Conservation (phyloP, 2,113 vertebrate genomes). For the Amphiprion percula region DNA sequence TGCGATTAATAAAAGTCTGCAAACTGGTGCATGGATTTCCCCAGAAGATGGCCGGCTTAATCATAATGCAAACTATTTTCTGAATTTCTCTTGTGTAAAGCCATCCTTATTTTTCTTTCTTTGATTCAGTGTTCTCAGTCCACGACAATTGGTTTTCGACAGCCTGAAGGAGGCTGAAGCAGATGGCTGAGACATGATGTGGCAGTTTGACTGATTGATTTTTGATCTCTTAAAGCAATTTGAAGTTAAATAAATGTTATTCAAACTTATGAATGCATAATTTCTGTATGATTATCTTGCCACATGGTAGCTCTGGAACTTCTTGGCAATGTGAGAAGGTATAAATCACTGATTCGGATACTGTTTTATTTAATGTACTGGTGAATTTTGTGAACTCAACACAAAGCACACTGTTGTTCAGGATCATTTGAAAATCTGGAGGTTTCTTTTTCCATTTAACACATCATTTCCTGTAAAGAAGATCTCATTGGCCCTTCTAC, state of each 20-base stretch:
- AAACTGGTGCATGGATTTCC: background rate
- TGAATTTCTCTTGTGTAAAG: background rate
- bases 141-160: background rate
- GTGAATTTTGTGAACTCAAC: too few species aligned
- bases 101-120: background rate
- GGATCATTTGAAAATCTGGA: too few species aligned
- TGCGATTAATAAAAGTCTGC: background rate
- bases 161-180: conserved; percentile 11
- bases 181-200: conserved; percentile 32
- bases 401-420: too few species aligned
- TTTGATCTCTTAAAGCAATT: background rate
- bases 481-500: background rate
- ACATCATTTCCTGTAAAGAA: background rate
- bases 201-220: conserved; percentile 29
- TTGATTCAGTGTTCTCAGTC: background rate
- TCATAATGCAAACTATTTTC: background rate
- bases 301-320: background rate
- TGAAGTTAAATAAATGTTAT: background rate
- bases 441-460: too few species aligned
- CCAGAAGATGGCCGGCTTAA: background rate
- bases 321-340: background rate
- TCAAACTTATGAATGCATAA: background rate
- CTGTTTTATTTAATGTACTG: too few species aligned
- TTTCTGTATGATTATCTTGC: background rate
- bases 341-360: too few species aligned